Evolutionary conservation across 1,140 invertebrate species (phyloP), one percentile per base, ranked within the genome.

Genomic region (Trachymyrmex cornetzi): DNA sequence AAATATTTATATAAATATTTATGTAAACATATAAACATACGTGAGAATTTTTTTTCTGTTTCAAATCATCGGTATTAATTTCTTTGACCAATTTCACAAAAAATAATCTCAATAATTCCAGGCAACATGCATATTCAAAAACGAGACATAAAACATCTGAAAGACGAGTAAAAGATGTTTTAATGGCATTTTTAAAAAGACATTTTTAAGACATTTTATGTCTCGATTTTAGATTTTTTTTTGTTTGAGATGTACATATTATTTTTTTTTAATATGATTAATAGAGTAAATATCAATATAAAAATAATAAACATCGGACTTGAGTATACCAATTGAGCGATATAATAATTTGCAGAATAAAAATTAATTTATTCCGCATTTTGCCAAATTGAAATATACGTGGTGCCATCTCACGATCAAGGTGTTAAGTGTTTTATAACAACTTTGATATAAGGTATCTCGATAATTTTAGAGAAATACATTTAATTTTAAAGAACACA

Each of bases 371-470:
- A 38, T 61, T 61, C 5, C 24, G 19, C 19, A 82, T 82, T 84
- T 44, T 75, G 4, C 16, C 27, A 50, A 74, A 48, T 74, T 19
- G 22, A 50, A 84, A 38, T 74, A 14, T 27, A 48, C 5, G 80
- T 84, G 80, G 80, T 84, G 80, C 80, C 69, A 84, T 84, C 80
- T 84, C 19, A 74, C 80, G 80, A 84, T 63, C 0, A 34, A 50
- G 22, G 30, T 48, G 69, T 63, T 63, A 84, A 84, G n/a, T 75
- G 61, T 75, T 84, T 84, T 16, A 50, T 50, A 63, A 79, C 48
- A 19, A 14, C 30, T 71, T 69, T 48, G 24, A 59, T 16, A 71
- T 69, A 24, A 57, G 16, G 27, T 57, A 38, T n/a, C 34, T 27
- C 16, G 30, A 4, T 81, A 57, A 57, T 69, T 64, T 19, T 12